Conservation (phyloP, 64 coral and sea anemone genomes). For the Dendrophyllia cribrosa region DNA sequence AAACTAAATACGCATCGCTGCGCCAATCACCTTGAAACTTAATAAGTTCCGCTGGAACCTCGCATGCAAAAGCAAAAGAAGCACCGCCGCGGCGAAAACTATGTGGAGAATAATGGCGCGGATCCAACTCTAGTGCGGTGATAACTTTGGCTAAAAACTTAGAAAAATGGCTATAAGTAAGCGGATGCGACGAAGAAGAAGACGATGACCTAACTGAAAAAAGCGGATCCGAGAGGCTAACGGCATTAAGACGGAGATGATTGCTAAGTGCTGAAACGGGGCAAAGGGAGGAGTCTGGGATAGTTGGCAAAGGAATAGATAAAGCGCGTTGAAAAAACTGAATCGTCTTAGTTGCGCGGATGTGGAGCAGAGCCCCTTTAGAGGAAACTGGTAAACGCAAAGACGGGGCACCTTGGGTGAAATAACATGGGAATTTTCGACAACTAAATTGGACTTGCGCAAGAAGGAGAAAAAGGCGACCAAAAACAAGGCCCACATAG, state of each 20-base stretch:
- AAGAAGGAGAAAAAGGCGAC: not conserved
- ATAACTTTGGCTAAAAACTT: slow-evolving; percentile 24
- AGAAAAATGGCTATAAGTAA: slow-evolving; percentile 7
- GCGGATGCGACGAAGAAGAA: not conserved
- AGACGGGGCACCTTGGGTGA: not conserved
- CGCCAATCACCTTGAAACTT: slow-evolving; percentile 47
- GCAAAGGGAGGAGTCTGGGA: not conserved
- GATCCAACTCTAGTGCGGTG: not conserved
- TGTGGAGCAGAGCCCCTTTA: not conserved
- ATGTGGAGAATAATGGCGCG: not conserved
- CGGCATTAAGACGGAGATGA: not conserved
- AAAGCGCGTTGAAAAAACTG: not conserved
- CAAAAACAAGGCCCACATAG: no score
- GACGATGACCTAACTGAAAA: not conserved
- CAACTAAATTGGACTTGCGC: not conserved
- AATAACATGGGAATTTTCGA: not conserved
- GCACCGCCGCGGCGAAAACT: slow-evolving; percentile 23
- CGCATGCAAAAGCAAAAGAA: slow-evolving; percentile 23
- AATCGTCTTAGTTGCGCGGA: not conserved
- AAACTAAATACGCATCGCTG: slow-evolving; percentile 57
- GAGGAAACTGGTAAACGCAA: not conserved
- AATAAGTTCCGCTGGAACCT: slow-evolving; percentile 7
- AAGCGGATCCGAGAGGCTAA: not conserved
- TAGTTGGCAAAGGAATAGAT: no score
- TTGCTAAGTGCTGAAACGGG: not conserved